Evolutionary conservation across 2,797 vertebrate genomes (phyloP).

Genomic region (Neosilurus hyrtlii): DNA sequence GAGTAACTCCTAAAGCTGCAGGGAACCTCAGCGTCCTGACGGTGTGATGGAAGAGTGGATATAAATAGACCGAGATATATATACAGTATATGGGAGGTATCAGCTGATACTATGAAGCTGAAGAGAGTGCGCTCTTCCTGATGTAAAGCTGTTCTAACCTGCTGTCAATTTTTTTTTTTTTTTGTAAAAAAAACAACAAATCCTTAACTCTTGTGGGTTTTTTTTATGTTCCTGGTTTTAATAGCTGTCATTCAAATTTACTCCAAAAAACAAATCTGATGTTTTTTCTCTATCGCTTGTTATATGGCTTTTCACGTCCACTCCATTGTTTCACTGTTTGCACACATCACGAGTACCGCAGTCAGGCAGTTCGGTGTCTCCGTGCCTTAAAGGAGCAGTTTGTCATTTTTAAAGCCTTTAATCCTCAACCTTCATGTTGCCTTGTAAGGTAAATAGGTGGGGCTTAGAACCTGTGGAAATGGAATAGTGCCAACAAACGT

Average conservation of each 20-base stretch:
- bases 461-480: not conserved
- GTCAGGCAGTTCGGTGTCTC: not conserved
- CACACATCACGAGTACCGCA: not conserved
- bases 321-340: slow-evolving; percentile 12
- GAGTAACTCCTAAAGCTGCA: slow-evolving; percentile 48
- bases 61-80: not conserved
- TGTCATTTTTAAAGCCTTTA: not conserved
- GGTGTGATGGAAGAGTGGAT: slow-evolving; percentile 13
- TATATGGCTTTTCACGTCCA: slow-evolving; percentile 2
- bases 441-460: not conserved
- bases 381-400: not conserved
- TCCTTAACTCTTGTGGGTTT: slow-evolving; percentile 24
- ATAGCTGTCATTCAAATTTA: slow-evolving; percentile 42
- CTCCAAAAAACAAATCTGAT: too few species aligned
- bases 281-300: not conserved
- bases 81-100: slow-evolving; percentile 1
- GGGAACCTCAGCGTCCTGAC: not conserved
- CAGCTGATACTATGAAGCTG: slow-evolving; percentile 23
- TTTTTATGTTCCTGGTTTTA: slow-evolving; percentile 32
- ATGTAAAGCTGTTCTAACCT: slow-evolving; percentile 55
- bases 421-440: not conserved
- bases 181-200: slow-evolving; percentile 45
- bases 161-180: slow-evolving; percentile 57
- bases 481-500: not conserved
- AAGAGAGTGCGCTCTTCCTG: slow-evolving; percentile 36